Evolutionary conservation across 23 tunicate species (phyloP).

Genomic region (Ciona savignyi): DNA sequence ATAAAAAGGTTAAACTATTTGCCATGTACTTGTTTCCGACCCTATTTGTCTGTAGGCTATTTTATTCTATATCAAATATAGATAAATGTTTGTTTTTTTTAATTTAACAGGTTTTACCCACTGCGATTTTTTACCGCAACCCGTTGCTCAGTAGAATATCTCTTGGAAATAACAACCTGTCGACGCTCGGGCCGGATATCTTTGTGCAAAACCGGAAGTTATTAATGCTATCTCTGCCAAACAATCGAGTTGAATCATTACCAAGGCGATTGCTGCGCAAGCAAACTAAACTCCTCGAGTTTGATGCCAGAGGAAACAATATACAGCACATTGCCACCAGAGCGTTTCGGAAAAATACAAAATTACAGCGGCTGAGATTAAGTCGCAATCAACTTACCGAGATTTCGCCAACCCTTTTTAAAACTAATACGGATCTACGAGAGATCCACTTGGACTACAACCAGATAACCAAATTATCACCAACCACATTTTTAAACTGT

Average conservation of each 20-base stretch:
- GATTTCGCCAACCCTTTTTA: slow-evolving; percentile 17
- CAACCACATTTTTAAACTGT: slow-evolving; percentile 4
- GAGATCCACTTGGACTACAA: slow-evolving; percentile 38
- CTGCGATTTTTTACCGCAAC: background rate
- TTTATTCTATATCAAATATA: no score
- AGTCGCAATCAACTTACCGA: slow-evolving; percentile 17
- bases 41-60: no score
- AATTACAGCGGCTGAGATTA: slow-evolving; percentile 15
- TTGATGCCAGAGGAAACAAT: slow-evolving; percentile 23
- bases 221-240: slow-evolving; percentile 12
- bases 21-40: no score
- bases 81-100: no score
- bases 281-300: slow-evolving; percentile 2
- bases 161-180: slow-evolving; percentile 22
- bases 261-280: slow-evolving; percentile 6
- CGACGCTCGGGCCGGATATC: slow-evolving; percentile 11
- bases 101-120: background rate
- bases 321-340: slow-evolving; percentile 7
- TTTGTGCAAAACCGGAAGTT: slow-evolving; percentile 25
- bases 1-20: no score
- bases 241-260: slow-evolving; percentile 18
- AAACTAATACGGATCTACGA: slow-evolving; percentile 6
- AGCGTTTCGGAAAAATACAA: slow-evolving; percentile 10
- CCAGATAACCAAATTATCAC: slow-evolving; percentile 1
- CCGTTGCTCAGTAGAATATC: slow-evolving; percentile 14